These are phyloP conservation scores for Lithophane ornitopus DNA, from an alignment of 2,888 invertebrate genomes.

Conservation along the genomic window DNA sequence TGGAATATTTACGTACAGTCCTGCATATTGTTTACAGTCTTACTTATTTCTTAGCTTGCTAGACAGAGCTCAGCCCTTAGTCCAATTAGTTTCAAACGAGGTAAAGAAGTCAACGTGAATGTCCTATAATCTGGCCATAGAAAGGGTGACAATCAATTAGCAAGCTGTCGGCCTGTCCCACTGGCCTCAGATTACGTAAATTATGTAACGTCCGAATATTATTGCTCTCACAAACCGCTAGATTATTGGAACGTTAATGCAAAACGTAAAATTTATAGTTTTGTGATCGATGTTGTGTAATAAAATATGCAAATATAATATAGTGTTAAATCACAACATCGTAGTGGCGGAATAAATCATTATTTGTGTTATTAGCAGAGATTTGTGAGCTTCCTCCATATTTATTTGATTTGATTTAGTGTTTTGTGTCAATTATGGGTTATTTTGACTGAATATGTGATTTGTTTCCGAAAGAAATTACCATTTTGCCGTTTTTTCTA, in stretches of 20 bases:
- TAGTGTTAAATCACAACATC: conserved; percentile 51
- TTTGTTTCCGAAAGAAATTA: conserved; percentile 25
- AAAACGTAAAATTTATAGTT: conserved; percentile 44
- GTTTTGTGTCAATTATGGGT: conserved; percentile 17
- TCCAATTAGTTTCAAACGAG: conserved; percentile 54
- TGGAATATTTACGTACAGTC: too few species aligned
- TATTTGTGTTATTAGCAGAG: conserved; percentile 28
- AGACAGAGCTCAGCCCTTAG: conserved; percentile 20
- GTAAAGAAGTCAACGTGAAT: conserved; percentile 51
- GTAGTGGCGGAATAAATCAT: conserved; percentile 45
- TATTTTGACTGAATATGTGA: conserved; percentile 9
- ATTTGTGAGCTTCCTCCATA: conserved; percentile 31
- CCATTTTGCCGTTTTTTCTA: not conserved
- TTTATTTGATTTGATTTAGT: conserved; percentile 38
- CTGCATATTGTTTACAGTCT: not conserved
- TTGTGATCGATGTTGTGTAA: conserved; percentile 57
- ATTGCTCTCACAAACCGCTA: conserved; percentile 30
- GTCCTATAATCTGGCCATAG: conserved; percentile 61
- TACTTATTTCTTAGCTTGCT: not conserved
- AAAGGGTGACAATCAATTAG: conserved; percentile 70
- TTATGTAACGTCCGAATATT: conserved; percentile 59
- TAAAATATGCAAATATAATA: conserved; percentile 59
- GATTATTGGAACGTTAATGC: conserved; percentile 36
- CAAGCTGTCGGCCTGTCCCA: conserved; percentile 46
- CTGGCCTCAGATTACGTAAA: conserved; percentile 62